These are phyloP conservation scores for Nothura maculosa DNA, from an alignment of 2,797 vertebrate species.

Conservation along the genomic window DNA sequence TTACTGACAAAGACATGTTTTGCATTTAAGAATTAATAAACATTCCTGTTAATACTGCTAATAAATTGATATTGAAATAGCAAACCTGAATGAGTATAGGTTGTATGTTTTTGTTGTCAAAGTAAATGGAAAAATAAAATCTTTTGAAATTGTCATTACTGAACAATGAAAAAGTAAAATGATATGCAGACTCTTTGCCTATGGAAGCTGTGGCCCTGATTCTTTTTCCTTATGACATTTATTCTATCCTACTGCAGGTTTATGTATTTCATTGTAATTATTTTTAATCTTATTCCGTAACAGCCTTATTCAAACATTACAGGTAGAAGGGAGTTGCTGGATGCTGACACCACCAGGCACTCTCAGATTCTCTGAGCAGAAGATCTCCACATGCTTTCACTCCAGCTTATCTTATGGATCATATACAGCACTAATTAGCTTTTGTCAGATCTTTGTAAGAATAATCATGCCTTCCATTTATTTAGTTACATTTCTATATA, in stretches of 20 bases:
- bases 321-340: neutral
- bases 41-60: slow-evolving; percentile 67
- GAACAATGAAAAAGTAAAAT: neutral
- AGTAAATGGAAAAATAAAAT: slow-evolving; percentile 24
- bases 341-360: neutral
- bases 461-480: neutral
- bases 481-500: neutral
- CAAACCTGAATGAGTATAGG: slow-evolving; percentile 30
- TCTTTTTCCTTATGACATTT: neutral
- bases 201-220: neutral
- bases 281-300: neutral
- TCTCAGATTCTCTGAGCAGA: neutral
- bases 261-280: neutral
- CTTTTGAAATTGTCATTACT: neutral
- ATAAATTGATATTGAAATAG: slow-evolving; percentile 74
- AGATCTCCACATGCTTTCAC: neutral
- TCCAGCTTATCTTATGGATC: neutral
- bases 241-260: neutral
- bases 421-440: neutral
- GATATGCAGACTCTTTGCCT: neutral
- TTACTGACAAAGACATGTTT: slow-evolving; percentile 61
- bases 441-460: neutral
- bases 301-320: neutral
- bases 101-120: slow-evolving; percentile 7
- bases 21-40: slow-evolving; percentile 61